Evolutionary conservation across 1,140 invertebrate species (phyloP), one percentile per base, ranked within the genome.

Genomic region (Heliconius eleuchia): DNA sequence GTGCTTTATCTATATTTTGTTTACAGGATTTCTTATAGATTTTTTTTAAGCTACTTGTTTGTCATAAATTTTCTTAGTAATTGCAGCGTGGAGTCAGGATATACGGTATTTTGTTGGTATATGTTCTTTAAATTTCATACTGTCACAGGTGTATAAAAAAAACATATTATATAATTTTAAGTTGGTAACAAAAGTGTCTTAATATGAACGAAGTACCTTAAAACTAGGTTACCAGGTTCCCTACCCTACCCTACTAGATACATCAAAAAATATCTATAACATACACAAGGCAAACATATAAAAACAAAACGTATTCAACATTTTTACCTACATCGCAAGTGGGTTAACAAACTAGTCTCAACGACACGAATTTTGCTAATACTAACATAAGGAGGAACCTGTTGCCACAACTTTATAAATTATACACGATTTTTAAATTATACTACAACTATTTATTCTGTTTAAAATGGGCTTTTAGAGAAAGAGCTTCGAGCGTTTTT

Each of bases 351-450:
- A 92, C 91, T 86, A 86, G 89, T 90, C 89, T 87, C 85, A 84
- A 87, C 85, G 91, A 89, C 86, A 86, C 86, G 80, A 91, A 88
- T 93, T 91, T 90, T 87, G 89, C 88, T 89, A 92, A 91, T 88
- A 87, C 84, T 78, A 80, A 85, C 81, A 85, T 86, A 70, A 74
- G 80, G 91, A 92, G 76, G 80, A 92, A 92, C 90, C 89, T 84
- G 91, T 91, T 87, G 76, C 87, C 88, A 89, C 84, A 86, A 86
- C 87, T 87, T 87, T 85, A 88, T 89, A 88, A 87, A 88, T 86
- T 87, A 87, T 86, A 89, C 86, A 84, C 83, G 87, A 86, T 85
- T 76, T 39, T 71, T 76, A 80, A 76, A 76, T 66, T 80, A 46
- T 73, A 72, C 7, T 71, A 4, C 60, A 13, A 60, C 55, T 60